Evolutionary conservation across 2,888 invertebrate species (phyloP).

Genomic region (Drosophila tanythrix): DNA sequence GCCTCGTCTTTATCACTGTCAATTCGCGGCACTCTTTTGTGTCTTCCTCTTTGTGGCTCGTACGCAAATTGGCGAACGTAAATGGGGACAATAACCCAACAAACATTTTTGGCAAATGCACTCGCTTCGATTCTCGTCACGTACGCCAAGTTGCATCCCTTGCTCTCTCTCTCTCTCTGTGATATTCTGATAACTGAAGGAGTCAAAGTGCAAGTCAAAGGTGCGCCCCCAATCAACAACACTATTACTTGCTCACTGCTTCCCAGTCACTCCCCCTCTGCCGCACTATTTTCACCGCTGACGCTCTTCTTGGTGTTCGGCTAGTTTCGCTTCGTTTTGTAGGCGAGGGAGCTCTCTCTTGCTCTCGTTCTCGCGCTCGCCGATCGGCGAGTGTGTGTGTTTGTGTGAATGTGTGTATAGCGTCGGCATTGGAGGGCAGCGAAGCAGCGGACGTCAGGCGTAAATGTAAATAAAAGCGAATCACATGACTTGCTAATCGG

Average conservation of each 20-base stretch:
- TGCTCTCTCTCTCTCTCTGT: conserved; percentile 3
- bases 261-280: background rate
- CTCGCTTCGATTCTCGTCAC: conserved; percentile 56
- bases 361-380: conserved; percentile 8
- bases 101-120: conserved; percentile 59
- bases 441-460: conserved; percentile 60
- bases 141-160: conserved; percentile 60
- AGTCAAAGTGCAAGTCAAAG: conserved; percentile 63
- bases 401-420: conserved; percentile 25
- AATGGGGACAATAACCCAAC: conserved; percentile 70
- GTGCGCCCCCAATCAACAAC: conserved; percentile 39
- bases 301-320: conserved; percentile 12
- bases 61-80: conserved; percentile 71
- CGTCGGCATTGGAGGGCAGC: conserved; percentile 14
- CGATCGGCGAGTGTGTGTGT: conserved; percentile 38
- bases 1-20: conserved; percentile 36
- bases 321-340: conserved; percentile 30
- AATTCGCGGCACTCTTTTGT: conserved; percentile 35
- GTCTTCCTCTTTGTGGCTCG: conserved; percentile 61
- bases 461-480: conserved; percentile 83
- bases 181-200: conserved; percentile 32
- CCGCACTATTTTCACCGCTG: conserved; percentile 2
- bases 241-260: conserved; percentile 23
- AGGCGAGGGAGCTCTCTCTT: conserved; percentile 30
- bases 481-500: conserved; percentile 85